Evolutionary conservation across 2,888 invertebrate species (phyloP).

Genomic region (Thereva unica): DNA sequence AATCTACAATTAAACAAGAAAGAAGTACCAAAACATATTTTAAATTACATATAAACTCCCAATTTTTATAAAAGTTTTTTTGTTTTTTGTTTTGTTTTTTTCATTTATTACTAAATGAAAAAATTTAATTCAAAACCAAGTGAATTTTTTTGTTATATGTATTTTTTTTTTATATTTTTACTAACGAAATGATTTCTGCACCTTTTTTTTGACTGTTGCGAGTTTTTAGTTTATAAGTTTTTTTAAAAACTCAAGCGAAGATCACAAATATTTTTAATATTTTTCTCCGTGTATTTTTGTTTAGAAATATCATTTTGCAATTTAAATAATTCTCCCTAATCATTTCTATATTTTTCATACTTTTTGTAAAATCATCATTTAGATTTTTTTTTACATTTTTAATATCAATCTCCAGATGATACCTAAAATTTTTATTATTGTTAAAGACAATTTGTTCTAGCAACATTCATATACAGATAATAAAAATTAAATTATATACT

Average conservation of each 20-base stretch:
- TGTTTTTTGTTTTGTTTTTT: no score
- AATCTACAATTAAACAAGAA: constrained; percentile 34
- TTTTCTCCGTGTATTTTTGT: constrained; percentile 25
- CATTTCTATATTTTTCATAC: constrained; percentile 26
- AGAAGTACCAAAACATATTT: constrained; percentile 29
- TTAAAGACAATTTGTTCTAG: constrained; percentile 38
- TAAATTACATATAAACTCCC: constrained; percentile 33
- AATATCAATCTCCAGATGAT: constrained; percentile 39
- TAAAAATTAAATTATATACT: no score
- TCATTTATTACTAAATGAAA: no score
- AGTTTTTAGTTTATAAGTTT: no score
- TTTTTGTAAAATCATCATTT: constrained; percentile 28
- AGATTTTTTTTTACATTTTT: constrained; percentile 39
- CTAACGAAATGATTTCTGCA: no score
- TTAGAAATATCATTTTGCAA: constrained; percentile 14
- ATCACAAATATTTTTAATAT: no score
- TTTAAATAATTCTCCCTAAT: constrained; percentile 38
- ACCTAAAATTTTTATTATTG: constrained; percentile 41
- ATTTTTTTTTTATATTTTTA: no score
- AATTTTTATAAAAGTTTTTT: background rate
- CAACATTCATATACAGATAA: background rate
- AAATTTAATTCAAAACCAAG: no score
- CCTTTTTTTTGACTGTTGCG: no score
- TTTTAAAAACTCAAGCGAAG: no score
- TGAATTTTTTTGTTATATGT: no score